phyloP scores from a whole-genome alignment of 2,797 vertebrate genomes.

The Choloepus didactylus region DNA sequence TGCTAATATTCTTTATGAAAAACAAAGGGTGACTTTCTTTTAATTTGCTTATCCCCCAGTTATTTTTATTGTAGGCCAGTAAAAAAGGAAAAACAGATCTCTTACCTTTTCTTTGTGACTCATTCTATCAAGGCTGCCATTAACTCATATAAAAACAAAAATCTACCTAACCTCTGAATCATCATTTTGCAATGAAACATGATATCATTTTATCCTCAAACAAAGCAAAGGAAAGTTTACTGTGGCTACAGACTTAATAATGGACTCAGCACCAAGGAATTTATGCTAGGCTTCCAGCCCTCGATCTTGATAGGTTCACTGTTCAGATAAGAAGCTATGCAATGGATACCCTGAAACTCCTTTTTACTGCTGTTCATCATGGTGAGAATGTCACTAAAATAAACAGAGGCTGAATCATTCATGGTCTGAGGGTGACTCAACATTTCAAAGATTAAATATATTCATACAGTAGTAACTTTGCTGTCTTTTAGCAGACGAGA shows the following conservation, averaged over 20 bases:
- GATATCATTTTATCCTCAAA: slow-evolving; percentile 36
- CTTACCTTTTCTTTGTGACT: slow-evolving; percentile 43
- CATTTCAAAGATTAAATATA: slow-evolving; percentile 4
- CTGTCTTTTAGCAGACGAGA: neutral
- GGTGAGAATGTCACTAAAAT: slow-evolving; percentile 9
- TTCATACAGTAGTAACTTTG: neutral
- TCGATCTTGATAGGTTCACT: neutral
- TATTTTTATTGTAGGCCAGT: slow-evolving; percentile 50
- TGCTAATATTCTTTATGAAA: slow-evolving; percentile 52
- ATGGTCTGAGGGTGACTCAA: neutral
- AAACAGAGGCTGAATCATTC: slow-evolving; percentile 34
- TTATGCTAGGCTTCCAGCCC: neutral
- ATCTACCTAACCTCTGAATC: neutral
- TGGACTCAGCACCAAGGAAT: neutral
- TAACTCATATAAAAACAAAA: slow-evolving; percentile 64
- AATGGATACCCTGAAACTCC: neutral
- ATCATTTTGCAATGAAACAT: slow-evolving; percentile 43
- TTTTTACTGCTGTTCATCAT: slow-evolving; percentile 8
- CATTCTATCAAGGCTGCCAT: neutral
- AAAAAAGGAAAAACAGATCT: neutral
- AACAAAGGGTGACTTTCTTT: slow-evolving; percentile 53
- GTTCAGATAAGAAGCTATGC: neutral
- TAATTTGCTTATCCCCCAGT: neutral
- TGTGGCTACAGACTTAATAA: neutral
- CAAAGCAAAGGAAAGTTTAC: slow-evolving; percentile 36